Evolutionary conservation across 2,113 vertebrate species (phyloP).

Genomic region (Picathartes gymnocephalus): DNA sequence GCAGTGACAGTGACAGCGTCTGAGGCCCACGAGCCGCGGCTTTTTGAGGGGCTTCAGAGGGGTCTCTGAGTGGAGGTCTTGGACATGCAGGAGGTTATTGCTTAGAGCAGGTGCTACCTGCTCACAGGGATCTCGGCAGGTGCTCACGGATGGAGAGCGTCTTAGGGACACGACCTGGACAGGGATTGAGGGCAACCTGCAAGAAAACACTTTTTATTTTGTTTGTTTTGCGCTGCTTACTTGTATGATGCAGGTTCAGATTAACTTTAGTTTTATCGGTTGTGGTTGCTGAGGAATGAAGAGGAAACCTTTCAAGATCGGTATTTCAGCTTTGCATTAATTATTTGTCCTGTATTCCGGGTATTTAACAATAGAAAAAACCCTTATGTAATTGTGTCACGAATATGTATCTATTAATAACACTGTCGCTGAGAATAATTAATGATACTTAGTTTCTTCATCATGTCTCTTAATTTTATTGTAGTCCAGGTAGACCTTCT

Average conservation of each 20-base stretch:
- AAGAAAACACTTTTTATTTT: neutral
- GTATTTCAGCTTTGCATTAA: neutral
- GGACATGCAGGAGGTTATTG: neutral
- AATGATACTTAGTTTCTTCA: neutral
- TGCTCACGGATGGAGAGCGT: rapidly evolving
- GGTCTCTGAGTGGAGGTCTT: too few species aligned
- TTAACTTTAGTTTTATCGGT: neutral
- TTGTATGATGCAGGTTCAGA: neutral
- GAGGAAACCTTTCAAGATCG: neutral
- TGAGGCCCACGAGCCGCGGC: too few species aligned
- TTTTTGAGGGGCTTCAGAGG: neutral
- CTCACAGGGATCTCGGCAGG: neutral
- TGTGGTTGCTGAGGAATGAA: neutral
- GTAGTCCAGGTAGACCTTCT: neutral
- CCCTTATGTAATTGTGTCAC: neutral
- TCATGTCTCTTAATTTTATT: neutral
- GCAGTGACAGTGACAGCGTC: neutral
- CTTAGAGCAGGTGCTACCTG: rapidly evolving
- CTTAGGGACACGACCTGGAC: neutral
- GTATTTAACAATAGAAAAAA: neutral
- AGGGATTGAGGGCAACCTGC: neutral
- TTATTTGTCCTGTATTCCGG: rapidly evolving
- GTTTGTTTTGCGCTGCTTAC: neutral
- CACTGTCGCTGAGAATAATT: neutral
- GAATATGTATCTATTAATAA: neutral